phyloP scores from a whole-genome alignment of 2,113 vertebrate genomes.

The Struthio camelus region DNA sequence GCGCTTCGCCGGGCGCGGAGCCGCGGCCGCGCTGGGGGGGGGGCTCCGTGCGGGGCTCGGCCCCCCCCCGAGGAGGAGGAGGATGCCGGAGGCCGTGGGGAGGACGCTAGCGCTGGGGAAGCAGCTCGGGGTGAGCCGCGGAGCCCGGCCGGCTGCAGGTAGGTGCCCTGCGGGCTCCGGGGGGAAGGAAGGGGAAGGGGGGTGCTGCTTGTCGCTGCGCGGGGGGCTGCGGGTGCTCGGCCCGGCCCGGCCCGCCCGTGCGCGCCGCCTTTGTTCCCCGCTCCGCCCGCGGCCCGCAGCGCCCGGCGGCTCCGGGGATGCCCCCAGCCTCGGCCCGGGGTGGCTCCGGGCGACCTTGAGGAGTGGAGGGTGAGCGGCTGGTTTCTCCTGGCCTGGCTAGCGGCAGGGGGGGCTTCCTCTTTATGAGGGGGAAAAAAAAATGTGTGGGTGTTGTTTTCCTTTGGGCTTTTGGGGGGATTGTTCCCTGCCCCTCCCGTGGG shows the following conservation, averaged over 20 bases:
- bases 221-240: not conserved
- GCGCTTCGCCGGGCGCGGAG: fast-evolving
- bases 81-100: not conserved
- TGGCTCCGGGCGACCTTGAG: not conserved
- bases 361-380: fast-evolving
- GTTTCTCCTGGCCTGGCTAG: not conserved
- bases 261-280: not conserved
- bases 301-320: not conserved
- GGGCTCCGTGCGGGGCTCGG: not conserved
- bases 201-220: not conserved
- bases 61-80: not conserved
- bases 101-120: too few species aligned
- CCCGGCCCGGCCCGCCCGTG: too few species aligned
- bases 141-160: not conserved
- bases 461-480: fast-evolving
- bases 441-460: fast-evolving
- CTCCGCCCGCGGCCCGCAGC: not conserved
- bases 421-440: too few species aligned
- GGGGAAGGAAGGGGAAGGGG: not conserved
- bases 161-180: not conserved
- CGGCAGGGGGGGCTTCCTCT: fast-evolving
- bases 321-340: too few species aligned
- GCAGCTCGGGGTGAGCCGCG: not conserved
- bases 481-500: not conserved
- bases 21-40: fast-evolving